phyloP scores from a whole-genome alignment of 2,797 vertebrate genomes.

The Catostomus latipinnis region DNA sequence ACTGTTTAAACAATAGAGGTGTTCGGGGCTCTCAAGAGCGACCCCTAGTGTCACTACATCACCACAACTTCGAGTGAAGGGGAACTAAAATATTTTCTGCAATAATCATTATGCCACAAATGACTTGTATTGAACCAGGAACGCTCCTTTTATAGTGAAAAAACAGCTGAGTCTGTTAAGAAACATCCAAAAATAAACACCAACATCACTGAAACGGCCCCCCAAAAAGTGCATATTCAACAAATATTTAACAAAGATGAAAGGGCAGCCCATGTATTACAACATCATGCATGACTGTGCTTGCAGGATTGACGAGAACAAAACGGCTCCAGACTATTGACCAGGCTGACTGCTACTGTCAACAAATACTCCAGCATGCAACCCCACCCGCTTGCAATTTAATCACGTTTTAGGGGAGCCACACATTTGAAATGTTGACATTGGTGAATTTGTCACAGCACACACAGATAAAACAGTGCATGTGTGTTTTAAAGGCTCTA shows the following conservation, averaged over 20 bases:
- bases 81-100: neutral
- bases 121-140: neutral
- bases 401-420: conserved; percentile 34
- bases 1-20: neutral
- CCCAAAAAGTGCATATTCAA: conserved; percentile 63
- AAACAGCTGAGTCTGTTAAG: neutral
- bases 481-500: conserved; percentile 67
- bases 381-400: conserved; percentile 60
- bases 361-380: conserved; percentile 69
- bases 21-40: no score
- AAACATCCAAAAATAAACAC: conserved; percentile 20
- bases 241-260: conserved; percentile 71
- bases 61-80: no score
- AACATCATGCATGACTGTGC: conserved; percentile 79
- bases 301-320: conserved; percentile 74
- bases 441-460: conserved; percentile 66
- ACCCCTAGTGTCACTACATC: no score
- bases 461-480: conserved; percentile 70
- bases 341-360: conserved; percentile 68
- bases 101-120: neutral
- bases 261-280: conserved; percentile 78
- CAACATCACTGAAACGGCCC: conserved; percentile 13
- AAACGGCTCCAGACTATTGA: conserved; percentile 69
- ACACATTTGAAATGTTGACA: conserved; percentile 59
- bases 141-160: neutral